Base-by-base conservation (phyloP, 2,797 vertebrate species). In the Danio aesculapii region DNA sequence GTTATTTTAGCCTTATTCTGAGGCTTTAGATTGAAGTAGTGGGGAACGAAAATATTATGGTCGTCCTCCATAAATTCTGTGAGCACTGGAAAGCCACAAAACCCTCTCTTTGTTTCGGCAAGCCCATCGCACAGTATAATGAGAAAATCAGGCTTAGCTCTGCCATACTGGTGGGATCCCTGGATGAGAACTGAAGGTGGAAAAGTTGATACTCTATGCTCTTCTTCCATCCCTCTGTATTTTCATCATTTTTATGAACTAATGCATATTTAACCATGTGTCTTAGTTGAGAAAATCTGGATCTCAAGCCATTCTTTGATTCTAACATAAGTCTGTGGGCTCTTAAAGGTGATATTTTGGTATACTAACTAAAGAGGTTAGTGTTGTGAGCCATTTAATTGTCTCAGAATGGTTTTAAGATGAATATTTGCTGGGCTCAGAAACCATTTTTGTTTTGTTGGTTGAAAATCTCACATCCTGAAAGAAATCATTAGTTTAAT, bases 1-100 rank as follows among this genome's bases (percentile, higher is more conserved):
- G 86, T 91, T 91, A 81, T 91, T 91, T 86, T 83, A 88, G 86
- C 82, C 81, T 80, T 90, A 63, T 82, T 84, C 88, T 88, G 81
- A 79, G 84, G 75, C 76, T 81, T 73, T 30, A 79, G 81, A 64
- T 83, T 66, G 77, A 83, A 83, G 83, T 70, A 74, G 77, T 78
- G 66, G 85, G 74, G 81, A 87, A 85, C 77, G 77, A 86, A 89
- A 88, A 89, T 85, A 91, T 92, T 85, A 70, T 81, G 85, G 80
- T 74, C 81, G 57, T 75, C 67, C 53, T 80, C 82, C 88, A 85
- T 90, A 84, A 82, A 84, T 85, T 86, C 81, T 87, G 69, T 82
- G 86, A 12, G 81, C 87, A 84, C 81, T 86, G 81, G 67, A 85
- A 87, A 84, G 58, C 77, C 77, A 85, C 84, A 87, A 85, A 89